Conservation (phyloP, 2,888 invertebrate genomes). For the Anagyrus pseudococci region DNA sequence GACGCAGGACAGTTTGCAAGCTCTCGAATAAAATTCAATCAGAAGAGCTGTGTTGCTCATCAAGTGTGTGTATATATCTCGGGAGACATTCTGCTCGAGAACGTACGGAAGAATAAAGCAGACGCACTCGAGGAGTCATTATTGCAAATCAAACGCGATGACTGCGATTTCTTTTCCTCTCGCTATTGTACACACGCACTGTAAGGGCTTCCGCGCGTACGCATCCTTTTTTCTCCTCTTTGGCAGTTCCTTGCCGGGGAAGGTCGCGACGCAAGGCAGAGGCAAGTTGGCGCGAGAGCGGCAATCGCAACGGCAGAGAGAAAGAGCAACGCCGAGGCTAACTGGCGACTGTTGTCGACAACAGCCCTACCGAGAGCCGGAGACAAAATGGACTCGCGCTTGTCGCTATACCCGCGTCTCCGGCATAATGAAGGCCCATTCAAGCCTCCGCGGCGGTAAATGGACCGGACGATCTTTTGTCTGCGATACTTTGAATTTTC, state of each 20-base stretch:
- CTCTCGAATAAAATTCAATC: too few relatives aligned
- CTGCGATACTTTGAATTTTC: constrained; percentile 58
- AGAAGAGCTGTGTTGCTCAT: background rate
- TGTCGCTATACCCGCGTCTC: too few relatives aligned
- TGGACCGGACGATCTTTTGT: constrained; percentile 43
- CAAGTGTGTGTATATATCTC: background rate
- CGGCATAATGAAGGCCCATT: background rate
- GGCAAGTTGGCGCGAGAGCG: background rate
- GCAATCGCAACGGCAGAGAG: too few relatives aligned
- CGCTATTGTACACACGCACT: background rate
- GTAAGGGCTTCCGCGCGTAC: background rate
- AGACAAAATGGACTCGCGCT: too few relatives aligned
- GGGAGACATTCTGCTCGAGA: too few relatives aligned
- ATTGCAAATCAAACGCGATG: background rate
- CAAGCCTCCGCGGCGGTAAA: background rate
- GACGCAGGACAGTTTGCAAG: too few relatives aligned
- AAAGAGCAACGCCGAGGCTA: too few relatives aligned
- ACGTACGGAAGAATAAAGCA: too few relatives aligned
- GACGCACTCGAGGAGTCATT: too few relatives aligned
- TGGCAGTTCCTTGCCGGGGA: background rate
- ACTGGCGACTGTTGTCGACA: background rate
- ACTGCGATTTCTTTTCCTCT: background rate
- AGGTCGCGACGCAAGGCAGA: background rate
- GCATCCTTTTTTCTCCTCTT: background rate
- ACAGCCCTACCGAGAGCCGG: too few relatives aligned